Evolutionary conservation across 2,113 vertebrate genomes (phyloP).

Genomic region (Pitta sordida): DNA sequence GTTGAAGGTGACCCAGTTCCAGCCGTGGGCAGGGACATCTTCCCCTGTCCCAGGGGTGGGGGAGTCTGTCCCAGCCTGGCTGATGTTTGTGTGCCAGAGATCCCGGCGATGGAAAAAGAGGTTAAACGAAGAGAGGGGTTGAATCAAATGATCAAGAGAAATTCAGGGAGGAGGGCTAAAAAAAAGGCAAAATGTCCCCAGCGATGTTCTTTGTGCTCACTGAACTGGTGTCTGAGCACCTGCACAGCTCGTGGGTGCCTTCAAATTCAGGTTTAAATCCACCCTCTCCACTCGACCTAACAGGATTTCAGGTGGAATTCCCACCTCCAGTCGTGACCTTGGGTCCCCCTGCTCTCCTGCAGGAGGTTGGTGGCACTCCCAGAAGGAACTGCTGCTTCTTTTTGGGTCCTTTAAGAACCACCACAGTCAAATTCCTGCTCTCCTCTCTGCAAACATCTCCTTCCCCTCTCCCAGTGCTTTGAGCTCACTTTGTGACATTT

Average conservation of each 20-base stretch:
- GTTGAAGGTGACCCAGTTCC: not conserved
- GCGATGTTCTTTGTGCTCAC: not conserved
- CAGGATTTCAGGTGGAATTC: not conserved
- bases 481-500: not conserved
- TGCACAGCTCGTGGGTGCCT: accelerated
- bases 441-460: not conserved
- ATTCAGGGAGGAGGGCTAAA: accelerated
- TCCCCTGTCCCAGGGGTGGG: too few species aligned
- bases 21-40: not conserved
- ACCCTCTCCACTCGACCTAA: not conserved
- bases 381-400: accelerated
- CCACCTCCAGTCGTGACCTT: not conserved
- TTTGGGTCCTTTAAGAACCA: not conserved
- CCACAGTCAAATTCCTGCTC: not conserved
- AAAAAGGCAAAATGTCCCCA: not conserved
- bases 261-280: not conserved
- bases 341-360: not conserved
- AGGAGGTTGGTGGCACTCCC: not conserved
- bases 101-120: not conserved
- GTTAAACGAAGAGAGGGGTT: not conserved
- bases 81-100: accelerated
- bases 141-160: not conserved
- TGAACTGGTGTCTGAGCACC: not conserved
- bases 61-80: not conserved
- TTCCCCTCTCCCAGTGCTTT: not conserved